These are phyloP conservation scores for Perodicticus potto DNA, from an alignment of 2,797 vertebrate species.

Conservation along the genomic window DNA sequence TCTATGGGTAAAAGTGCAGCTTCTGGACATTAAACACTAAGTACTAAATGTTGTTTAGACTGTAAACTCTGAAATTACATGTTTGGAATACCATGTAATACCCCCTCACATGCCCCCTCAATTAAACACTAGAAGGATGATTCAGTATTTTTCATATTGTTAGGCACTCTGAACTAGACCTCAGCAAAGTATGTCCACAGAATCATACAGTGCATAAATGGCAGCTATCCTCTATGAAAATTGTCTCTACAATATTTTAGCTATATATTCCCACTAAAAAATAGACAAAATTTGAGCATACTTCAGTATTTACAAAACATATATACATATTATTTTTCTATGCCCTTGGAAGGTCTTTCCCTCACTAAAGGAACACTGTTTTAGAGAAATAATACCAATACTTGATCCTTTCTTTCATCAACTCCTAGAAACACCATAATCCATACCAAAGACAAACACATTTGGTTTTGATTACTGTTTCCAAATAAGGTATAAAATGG, in stretches of 20 bases:
- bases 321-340: not conserved
- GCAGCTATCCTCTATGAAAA: not conserved
- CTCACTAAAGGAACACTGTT: not conserved
- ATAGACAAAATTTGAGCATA: not conserved
- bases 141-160: not conserved
- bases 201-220: not conserved
- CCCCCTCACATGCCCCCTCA: too few species aligned
- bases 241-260: not conserved
- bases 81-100: not conserved
- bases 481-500: not conserved
- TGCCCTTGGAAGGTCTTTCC: not conserved
- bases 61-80: not conserved
- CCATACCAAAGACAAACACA: not conserved
- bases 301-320: not conserved
- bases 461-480: not conserved
- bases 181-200: not conserved
- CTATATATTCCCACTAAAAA: not conserved
- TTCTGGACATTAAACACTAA: not conserved
- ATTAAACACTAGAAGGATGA: not conserved
- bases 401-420: not conserved
- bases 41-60: not conserved
- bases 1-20: not conserved
- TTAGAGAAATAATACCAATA: not conserved
- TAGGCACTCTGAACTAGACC: not conserved
- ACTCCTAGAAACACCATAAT: not conserved